phyloP scores from a whole-genome alignment of 1,140 invertebrate species.

The Drosophila chauvacae region DNA sequence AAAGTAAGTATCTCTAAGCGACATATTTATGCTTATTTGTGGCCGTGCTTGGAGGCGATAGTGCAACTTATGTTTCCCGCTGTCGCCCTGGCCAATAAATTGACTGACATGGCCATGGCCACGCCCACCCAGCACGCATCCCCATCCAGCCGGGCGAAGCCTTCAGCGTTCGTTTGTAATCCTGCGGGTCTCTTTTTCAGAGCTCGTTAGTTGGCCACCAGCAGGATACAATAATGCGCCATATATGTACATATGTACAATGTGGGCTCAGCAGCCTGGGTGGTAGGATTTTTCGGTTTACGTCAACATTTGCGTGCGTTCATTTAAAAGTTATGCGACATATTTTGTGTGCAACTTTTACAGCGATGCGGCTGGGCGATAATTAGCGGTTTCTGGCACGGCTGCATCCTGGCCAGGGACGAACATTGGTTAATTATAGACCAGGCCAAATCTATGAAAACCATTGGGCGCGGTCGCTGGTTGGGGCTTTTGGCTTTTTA shows the following conservation, averaged over 20 bases:
- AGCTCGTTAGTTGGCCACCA: conserved; percentile 48
- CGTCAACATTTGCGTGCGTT: conserved; percentile 46
- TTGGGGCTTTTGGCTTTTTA: conserved; percentile 35
- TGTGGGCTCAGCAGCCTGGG: conserved; percentile 1
- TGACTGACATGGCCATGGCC: conserved; percentile 51
- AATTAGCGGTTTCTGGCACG: conserved; percentile 59
- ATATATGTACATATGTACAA: conserved; percentile 2
- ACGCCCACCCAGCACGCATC: neutral
- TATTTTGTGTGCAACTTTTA: conserved; percentile 54
- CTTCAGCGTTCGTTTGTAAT: conserved; percentile 49
- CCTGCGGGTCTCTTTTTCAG: conserved; percentile 31
- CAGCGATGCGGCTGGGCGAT: conserved; percentile 35
- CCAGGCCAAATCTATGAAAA: conserved; percentile 50
- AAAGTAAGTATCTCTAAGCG: conserved; percentile 40
- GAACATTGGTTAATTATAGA: conserved; percentile 62
- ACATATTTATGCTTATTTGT: conserved; percentile 66
- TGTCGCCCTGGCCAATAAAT: conserved; percentile 71
- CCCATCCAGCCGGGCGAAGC: neutral
- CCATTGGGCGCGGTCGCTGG: neutral
- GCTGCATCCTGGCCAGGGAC: conserved; percentile 24
- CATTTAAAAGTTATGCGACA: conserved; percentile 62
- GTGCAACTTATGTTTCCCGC: conserved; percentile 75
- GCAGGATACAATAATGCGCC: conserved; percentile 25
- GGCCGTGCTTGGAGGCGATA: conserved; percentile 71
- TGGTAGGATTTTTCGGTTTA: conserved; percentile 28